Percentiles rank a stretch among this genome's conserved stretches.
phyloP scores from a whole-genome alignment of 2,888 invertebrate species.

The Latrodectus hesperus region DNA sequence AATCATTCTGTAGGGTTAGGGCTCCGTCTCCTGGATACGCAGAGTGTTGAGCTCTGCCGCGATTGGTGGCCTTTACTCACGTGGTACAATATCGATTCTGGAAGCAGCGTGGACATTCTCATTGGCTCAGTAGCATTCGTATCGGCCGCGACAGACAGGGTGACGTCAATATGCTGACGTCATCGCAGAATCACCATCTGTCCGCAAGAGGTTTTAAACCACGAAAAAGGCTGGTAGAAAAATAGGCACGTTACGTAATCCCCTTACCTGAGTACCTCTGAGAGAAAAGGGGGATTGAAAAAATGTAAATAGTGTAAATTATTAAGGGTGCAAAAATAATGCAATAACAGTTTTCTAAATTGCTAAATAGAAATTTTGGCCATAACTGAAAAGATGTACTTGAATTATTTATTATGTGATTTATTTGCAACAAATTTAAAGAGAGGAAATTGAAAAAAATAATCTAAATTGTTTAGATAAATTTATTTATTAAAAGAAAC shows the following conservation, averaged over 20 bases:
- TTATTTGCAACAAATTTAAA: too few species aligned
- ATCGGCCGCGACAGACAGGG: conserved; percentile 63
- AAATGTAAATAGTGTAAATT: not conserved
- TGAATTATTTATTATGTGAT: too few species aligned
- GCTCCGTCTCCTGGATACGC: conserved; percentile 49
- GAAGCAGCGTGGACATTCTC: conserved; percentile 41
- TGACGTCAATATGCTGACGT: conserved; percentile 68
- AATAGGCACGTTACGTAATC: conserved; percentile 61
- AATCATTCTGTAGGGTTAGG: conserved; percentile 41
- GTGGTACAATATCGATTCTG: conserved; percentile 46
- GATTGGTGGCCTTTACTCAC: conserved; percentile 43
- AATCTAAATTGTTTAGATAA: too few species aligned
- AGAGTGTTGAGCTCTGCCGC: conserved; percentile 39
- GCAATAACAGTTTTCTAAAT: too few species aligned
- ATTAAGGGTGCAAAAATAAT: too few species aligned
- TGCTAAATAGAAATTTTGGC: too few species aligned
- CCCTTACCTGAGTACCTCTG: conserved; percentile 36
- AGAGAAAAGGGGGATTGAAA: not conserved
- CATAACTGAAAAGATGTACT: too few species aligned
- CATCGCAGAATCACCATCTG: conserved; percentile 58
- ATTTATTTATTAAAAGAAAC: too few species aligned
- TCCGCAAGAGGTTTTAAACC: conserved; percentile 46
- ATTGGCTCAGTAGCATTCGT: conserved; percentile 55
- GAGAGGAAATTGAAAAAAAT: too few species aligned
- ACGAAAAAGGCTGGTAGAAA: conserved; percentile 48